Base-by-base conservation (phyloP, 2,888 invertebrate genomes). In the Mimachlamys varia region DNA sequence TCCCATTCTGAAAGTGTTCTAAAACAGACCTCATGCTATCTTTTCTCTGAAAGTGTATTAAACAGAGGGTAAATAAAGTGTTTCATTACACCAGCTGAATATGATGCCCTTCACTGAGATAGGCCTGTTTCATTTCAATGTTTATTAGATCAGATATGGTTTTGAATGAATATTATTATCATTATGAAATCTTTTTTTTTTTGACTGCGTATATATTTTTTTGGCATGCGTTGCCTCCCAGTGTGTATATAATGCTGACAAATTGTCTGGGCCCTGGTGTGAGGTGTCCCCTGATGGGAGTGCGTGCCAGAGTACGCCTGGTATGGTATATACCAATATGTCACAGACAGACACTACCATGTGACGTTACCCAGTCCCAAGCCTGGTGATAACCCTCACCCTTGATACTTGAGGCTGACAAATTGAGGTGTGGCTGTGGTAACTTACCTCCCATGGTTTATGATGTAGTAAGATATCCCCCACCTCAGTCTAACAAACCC, bases 401-500 rank as follows among this genome's bases (percentile, higher is more conserved):
- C 76, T 22, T 10, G 76, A 76, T 76, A 76, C 76, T 76, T 76
- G 76, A 76, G 76, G 27, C 76, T 76, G 76, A 76, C 76, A 76
- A 76, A 76, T 76, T 76, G 76, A 76, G 76, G 76, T 76, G 76
- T 76, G 76, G 76, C 76, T 76, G 33, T 27, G 33, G 76, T 76
- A 33, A 76, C 62, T 76, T 76, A 76, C 62, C 27, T n/a, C 62
- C 62, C 62, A 5, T 27, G 62, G 62, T 76, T 76, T 76, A 27
- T 76, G 62, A 76, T 76, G n/a, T 76, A 76, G 62, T 76, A 27
- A 76, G n/a, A 76, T 76, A 27, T 27, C 17, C 10, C 62, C 62
- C 27, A n/a, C n/a, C n/a, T n/a, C n/a, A n/a, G n/a, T n/a, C n/a
- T n/a, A n/a, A n/a, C n/a, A n/a, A n/a, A n/a, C n/a, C n/a, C 76